phyloP scores from a whole-genome alignment of 2,888 invertebrate genomes.

The Yponomeuta cagnagella region DNA sequence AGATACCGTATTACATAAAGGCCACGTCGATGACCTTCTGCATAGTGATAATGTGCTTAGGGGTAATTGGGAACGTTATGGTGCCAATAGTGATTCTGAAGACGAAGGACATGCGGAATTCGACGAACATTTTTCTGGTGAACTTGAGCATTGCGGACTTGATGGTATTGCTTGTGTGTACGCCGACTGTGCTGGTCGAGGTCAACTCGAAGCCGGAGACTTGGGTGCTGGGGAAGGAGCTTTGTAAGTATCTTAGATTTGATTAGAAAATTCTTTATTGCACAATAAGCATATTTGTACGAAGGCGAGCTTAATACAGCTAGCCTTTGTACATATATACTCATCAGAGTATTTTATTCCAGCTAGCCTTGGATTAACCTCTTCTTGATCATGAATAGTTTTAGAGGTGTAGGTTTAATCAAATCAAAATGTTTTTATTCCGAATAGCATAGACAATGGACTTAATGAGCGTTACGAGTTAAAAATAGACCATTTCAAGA shows the following conservation, averaged over 20 bases:
- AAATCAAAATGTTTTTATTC: too few relatives aligned
- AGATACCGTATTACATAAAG: conserved; percentile 89
- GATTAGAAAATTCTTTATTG: too few relatives aligned
- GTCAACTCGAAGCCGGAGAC: conserved; percentile 93
- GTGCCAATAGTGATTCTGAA: conserved; percentile 94
- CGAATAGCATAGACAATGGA: too few relatives aligned
- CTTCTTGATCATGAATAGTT: too few relatives aligned
- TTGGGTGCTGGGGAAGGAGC: conserved; percentile 92
- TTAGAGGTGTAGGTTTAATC: too few relatives aligned
- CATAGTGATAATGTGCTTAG: conserved; percentile 90
- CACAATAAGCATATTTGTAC: too few relatives aligned
- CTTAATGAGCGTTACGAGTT: too few relatives aligned
- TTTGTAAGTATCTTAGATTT: conserved; percentile 85
- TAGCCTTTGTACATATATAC: too few relatives aligned
- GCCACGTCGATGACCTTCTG: conserved; percentile 92
- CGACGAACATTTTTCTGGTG: conserved; percentile 95
- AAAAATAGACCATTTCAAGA: too few relatives aligned
- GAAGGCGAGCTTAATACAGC: too few relatives aligned
- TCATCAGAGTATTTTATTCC: too few relatives aligned
- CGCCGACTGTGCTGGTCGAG: conserved; percentile 95
- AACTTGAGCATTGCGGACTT: conserved; percentile 95
- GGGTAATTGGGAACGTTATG: conserved; percentile 94
- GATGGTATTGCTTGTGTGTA: conserved; percentile 92
- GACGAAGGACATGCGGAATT: conserved; percentile 95
- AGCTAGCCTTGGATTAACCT: too few relatives aligned